These are phyloP conservation scores for Geophilus truncorum DNA, from an alignment of 2,888 invertebrate genomes.

Conservation along the genomic window DNA sequence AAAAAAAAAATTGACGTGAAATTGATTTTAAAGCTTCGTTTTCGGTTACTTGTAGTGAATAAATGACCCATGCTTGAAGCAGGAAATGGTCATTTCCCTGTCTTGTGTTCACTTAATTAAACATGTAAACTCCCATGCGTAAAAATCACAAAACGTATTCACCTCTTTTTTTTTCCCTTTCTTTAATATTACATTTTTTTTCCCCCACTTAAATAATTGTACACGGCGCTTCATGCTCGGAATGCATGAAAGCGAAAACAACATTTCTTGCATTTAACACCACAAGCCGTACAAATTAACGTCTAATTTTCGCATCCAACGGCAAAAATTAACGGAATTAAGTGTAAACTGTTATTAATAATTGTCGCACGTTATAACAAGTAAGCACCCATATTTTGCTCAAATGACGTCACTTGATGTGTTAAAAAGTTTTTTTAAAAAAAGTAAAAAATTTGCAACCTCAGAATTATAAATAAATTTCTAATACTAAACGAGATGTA, in stretches of 20 bases:
- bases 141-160: background rate
- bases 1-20: background rate
- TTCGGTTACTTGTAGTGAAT: background rate
- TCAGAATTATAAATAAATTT: no score
- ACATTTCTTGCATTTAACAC: background rate
- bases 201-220: background rate
- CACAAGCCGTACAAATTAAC: background rate
- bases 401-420: no score
- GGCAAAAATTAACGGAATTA: background rate
- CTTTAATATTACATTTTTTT: background rate
- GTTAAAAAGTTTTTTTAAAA: no score
- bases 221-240: background rate
- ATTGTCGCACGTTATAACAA: no score
- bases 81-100: background rate
- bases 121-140: background rate
- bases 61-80: background rate
- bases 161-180: background rate
- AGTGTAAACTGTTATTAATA: background rate
- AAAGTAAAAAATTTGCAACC: no score
- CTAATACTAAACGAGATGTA: no score
- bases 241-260: background rate
- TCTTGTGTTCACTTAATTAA: background rate
- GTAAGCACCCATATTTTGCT: no score
- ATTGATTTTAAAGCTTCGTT: background rate
- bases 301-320: background rate